Percentiles rank a stretch among this genome's conserved stretches.
Evolutionary conservation across 2,888 invertebrate genomes (phyloP).

Genomic region (Xestia sexstrigata): DNA sequence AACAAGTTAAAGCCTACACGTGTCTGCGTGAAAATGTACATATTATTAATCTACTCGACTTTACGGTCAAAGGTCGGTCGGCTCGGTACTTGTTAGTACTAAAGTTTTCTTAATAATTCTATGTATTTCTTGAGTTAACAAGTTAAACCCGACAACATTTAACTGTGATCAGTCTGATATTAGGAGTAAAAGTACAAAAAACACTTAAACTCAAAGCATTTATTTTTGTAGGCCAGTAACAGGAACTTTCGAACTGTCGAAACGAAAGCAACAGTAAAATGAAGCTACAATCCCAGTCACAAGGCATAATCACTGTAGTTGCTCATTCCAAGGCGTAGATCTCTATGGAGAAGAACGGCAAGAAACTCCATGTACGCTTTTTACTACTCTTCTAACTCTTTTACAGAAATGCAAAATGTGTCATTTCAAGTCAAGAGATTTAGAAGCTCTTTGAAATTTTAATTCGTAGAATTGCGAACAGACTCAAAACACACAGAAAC

Average conservation of each 20-base stretch:
- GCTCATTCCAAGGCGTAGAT: too few species aligned
- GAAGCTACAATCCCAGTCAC: too few species aligned
- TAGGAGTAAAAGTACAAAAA: neutral
- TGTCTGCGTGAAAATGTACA: neutral
- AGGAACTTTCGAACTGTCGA: too few species aligned
- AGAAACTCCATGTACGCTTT: too few species aligned
- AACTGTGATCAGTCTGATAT: neutral
- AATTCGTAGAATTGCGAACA: neutral
- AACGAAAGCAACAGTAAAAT: too few species aligned
- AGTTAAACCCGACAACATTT: neutral
- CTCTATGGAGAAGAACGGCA: too few species aligned
- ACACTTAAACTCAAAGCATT: neutral
- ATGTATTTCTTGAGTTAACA: neutral
- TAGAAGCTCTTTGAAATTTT: neutral
- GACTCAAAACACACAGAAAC: neutral
- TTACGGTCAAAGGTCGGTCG: conserved; percentile 12
- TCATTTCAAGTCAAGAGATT: neutral
- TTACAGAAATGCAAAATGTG: neutral
- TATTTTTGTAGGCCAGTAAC: too few species aligned
- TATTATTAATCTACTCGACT: conserved; percentile 18
- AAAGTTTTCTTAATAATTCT: neutral
- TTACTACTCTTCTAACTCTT: neutral
- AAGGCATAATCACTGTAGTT: too few species aligned
- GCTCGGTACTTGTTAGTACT: neutral
- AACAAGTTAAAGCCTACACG: neutral